These are phyloP conservation scores for Hemibagrus guttatus DNA, from an alignment of 2,797 vertebrate species.

Conservation along the genomic window DNA sequence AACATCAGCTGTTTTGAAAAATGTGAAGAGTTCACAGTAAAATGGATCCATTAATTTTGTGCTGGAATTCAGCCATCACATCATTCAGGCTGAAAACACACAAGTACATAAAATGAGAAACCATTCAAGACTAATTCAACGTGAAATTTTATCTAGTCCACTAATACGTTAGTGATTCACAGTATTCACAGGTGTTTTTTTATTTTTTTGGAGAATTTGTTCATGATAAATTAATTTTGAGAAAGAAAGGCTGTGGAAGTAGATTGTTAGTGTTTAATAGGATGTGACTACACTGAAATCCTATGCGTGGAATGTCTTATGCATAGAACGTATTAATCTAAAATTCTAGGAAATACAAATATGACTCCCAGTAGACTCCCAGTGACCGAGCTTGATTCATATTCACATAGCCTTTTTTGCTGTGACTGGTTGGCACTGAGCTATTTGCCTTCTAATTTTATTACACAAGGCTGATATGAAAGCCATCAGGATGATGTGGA, in stretches of 20 bases:
- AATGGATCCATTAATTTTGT: constrained; percentile 17
- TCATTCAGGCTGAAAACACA: constrained; percentile 3
- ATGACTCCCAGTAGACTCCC: background rate
- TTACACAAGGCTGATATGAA: constrained; percentile 33
- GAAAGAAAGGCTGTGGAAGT: constrained; percentile 16
- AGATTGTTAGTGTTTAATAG: constrained; percentile 34
- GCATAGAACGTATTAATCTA: constrained; percentile 46
- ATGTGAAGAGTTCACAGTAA: constrained; percentile 14
- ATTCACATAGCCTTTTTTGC: constrained; percentile 18
- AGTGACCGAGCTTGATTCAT: background rate
- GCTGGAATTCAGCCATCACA: constrained; percentile 24
- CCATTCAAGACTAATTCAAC: constrained; percentile 42
- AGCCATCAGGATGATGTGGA: constrained; percentile 5
- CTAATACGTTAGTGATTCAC: constrained; percentile 36
- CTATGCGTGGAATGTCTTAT: constrained; percentile 17
- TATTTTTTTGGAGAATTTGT: constrained; percentile 21
- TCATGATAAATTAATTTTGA: constrained; percentile 39
- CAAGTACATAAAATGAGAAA: constrained; percentile 21
- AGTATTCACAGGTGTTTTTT: constrained; percentile 35
- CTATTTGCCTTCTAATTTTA: background rate
- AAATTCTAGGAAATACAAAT: constrained; percentile 49
- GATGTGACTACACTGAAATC: constrained; percentile 41
- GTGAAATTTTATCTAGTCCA: constrained; percentile 35
- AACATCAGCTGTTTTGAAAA: constrained; percentile 35
- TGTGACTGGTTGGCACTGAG: background rate